A percentile compares a stretch with the other conserved stretches of the same genome.
Evolutionary conservation across 2,888 invertebrate genomes (phyloP).

Genomic region (Balanococcus diminutus): DNA sequence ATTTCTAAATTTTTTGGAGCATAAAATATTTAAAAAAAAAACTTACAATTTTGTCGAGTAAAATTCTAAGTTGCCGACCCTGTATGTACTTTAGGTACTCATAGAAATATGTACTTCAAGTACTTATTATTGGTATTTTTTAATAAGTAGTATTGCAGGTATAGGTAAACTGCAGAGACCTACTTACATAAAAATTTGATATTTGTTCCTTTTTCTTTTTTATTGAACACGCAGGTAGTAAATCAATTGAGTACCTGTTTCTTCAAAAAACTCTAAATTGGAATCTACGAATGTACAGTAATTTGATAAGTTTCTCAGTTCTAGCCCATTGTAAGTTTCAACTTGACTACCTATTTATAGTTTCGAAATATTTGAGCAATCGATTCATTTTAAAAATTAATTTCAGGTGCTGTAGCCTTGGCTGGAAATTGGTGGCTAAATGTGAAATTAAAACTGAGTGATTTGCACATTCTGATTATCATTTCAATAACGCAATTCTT

Average conservation of each 20-base stretch:
- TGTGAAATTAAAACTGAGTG: slow-evolving; percentile 28
- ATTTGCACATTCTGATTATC: slow-evolving; percentile 1
- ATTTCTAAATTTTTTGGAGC: no score
- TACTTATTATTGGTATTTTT: no score
- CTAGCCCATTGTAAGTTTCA: background rate
- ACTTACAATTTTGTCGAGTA: no score
- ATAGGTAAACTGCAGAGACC: background rate
- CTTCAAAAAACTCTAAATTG: background rate
- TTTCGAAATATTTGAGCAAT: background rate
- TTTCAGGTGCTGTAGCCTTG: slow-evolving; percentile 19
- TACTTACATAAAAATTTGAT: background rate
- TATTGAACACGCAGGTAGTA: background rate
- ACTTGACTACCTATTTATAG: background rate
- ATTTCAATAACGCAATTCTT: background rate
- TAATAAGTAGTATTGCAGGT: no score
- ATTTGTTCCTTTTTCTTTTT: background rate
- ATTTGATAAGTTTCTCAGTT: background rate
- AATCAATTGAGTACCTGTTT: background rate
- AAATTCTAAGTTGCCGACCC: no score
- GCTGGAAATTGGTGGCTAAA: background rate
- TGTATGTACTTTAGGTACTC: no score
- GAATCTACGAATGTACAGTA: background rate
- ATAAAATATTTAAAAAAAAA: no score
- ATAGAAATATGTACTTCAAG: no score
- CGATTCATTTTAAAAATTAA: background rate